Base-by-base conservation (phyloP, 2,113 vertebrate species). In the Psophia crepitans region DNA sequence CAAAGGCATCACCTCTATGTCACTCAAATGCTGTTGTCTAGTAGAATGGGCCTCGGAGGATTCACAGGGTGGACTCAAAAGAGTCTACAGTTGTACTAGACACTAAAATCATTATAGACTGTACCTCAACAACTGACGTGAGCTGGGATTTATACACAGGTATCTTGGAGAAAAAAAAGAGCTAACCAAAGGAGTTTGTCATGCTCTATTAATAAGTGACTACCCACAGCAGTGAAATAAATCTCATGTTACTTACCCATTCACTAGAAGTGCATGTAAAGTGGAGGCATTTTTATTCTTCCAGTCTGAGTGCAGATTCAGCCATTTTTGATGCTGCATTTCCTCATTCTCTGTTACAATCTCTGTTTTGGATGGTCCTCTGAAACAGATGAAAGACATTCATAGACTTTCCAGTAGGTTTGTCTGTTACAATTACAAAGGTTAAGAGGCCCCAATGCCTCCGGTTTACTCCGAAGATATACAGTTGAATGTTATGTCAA, bases 281-380 rank as follows among this genome's bases (percentile, higher is more conserved):
- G 99, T 98, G 17, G 98, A 98, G 5, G 96, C 96, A 24, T 99
- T 98, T 94, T 97, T 98, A 65, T 48, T 97, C 69, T 93, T 97
- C 99, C 99, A 99, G 37, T 98, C 96, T 2, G 98, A 95, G 28
- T 94, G 98, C 39, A 99, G 97, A 22, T 98, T 99, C 91, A 99
- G 86, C 99, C 99, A 99, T 16, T 98, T 98, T 23, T 98, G 97
- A 23, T 97, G 98, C 12, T 97, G 97, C 5, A 66, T 97, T 80
- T 97, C 89, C 5, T 97, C 97, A 8, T 96, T 85, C 14, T 98
- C 98, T 8, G 91, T 65, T n/a, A 99, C 94, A 66, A 97, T 92
- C 61, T 98, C 69, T 8, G 98, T 98, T 60, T 97, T 97, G 58
- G 98, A 95, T 22, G 98, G 98, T 68, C 98, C 98, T 66, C 99